phyloP scores from a whole-genome alignment of 2,888 invertebrate genomes.

The Pocota personata region DNA sequence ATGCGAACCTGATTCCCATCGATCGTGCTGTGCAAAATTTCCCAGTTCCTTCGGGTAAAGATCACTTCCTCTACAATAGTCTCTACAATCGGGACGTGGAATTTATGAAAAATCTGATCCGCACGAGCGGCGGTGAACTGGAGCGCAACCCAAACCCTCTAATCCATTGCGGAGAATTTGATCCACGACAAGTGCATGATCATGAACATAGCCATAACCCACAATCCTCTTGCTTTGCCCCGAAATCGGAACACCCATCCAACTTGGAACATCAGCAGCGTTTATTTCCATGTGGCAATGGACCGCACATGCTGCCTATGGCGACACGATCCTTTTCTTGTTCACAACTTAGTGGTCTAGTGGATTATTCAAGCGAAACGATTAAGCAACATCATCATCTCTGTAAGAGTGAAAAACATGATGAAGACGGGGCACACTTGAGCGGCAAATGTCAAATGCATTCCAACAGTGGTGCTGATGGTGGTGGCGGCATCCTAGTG shows the following conservation, averaged over 20 bases:
- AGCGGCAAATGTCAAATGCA: constrained; percentile 68
- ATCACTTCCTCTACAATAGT: constrained; percentile 75
- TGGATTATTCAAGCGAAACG: constrained; percentile 59
- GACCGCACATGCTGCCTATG: constrained; percentile 61
- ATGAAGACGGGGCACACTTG: constrained; percentile 43
- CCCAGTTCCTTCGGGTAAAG: constrained; percentile 48
- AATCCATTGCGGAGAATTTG: constrained; percentile 50
- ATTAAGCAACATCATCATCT: constrained; percentile 46
- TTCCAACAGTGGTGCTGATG: constrained; percentile 28
- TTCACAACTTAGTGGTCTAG: constrained; percentile 44
- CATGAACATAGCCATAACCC: constrained; percentile 25
- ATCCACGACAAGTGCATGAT: constrained; percentile 52
- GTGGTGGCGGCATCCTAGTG: constrained; percentile 39
- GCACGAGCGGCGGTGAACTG: constrained; percentile 20
- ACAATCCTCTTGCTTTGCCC: constrained; percentile 33
- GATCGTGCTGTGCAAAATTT: constrained; percentile 55
- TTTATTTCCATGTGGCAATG: constrained; percentile 52
- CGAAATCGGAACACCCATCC: constrained; percentile 41
- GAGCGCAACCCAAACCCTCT: constrained; percentile 45
- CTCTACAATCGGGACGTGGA: constrained; percentile 74
- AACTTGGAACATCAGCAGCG: constrained; percentile 56
- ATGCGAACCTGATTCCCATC: constrained; percentile 50
- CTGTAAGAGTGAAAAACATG: constrained; percentile 68
- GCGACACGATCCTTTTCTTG: constrained; percentile 60
- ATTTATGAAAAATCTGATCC: constrained; percentile 74